Evolutionary conservation across 2,797 vertebrate genomes (phyloP).

Genomic region (Tokudaia tokunoshimensis): DNA sequence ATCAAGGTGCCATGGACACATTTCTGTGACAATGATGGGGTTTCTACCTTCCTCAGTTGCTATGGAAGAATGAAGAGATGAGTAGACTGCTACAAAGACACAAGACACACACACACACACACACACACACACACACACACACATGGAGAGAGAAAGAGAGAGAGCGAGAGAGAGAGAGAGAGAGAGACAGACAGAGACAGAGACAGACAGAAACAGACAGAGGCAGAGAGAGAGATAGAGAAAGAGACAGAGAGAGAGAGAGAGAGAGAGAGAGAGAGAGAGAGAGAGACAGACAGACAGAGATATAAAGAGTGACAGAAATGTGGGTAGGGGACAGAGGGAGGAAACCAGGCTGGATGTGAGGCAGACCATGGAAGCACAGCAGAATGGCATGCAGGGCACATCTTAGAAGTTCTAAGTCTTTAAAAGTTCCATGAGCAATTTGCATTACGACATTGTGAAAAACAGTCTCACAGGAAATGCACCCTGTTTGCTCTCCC

Average conservation of each 20-base stretch:
- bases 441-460: conserved; percentile 36
- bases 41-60: not conserved
- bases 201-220: too few relatives aligned
- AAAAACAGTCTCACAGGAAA: conserved; percentile 77
- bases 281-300: too few relatives aligned
- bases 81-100: not conserved
- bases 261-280: too few relatives aligned
- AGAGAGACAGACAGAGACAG: too few relatives aligned
- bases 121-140: not conserved
- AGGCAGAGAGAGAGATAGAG: too few relatives aligned
- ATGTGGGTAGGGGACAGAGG: not conserved
- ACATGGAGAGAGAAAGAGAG: too few relatives aligned
- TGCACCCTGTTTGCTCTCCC: conserved; percentile 66
- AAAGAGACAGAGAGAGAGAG: too few relatives aligned
- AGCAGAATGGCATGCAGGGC: rapidly evolving
- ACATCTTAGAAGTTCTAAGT: conserved; percentile 32
- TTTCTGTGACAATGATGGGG: not conserved
- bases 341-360: not conserved
- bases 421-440: conserved; percentile 53
- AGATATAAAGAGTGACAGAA: not conserved
- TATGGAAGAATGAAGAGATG: not conserved
- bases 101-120: not conserved
- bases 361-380: not conserved
- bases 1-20: not conserved
- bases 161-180: not conserved